These are phyloP conservation scores for Dendronephthya gigantea DNA, from an alignment of 64 coral and sea anemone genomes.

Conservation along the genomic window DNA sequence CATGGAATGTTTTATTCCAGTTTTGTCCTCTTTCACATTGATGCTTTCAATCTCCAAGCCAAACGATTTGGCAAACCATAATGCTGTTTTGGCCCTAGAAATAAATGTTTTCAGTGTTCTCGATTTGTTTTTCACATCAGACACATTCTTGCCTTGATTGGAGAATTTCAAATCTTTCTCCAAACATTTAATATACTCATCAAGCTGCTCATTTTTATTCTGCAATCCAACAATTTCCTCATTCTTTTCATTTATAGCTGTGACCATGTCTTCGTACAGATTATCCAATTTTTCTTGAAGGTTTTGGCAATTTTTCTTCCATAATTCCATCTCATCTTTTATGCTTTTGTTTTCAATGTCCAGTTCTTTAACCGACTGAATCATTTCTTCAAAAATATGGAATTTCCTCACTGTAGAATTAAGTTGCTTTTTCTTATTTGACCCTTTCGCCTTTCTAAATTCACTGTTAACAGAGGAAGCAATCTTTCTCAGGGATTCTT, in stretches of 20 bases:
- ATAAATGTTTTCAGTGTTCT: conserved; percentile 19
- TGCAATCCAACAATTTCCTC: not conserved
- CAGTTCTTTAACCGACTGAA: not conserved
- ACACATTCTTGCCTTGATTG: conserved; percentile 4
- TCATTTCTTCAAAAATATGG: not conserved
- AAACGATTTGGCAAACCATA: conserved; percentile 29
- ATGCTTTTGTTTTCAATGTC: not conserved
- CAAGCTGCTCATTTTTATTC: not conserved
- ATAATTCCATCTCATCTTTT: not conserved
- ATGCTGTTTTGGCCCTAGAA: conserved; percentile 8
- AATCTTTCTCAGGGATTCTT: not conserved
- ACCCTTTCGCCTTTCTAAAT: not conserved
- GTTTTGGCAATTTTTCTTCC: not conserved
- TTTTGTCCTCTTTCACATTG: conserved; percentile 6
- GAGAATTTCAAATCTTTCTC: not conserved
- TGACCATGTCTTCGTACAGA: not conserved
- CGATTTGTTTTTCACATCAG: not conserved
- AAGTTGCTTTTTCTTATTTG: not conserved
- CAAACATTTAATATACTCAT: not conserved
- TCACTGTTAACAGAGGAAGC: not conserved
- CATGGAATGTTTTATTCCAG: not conserved
- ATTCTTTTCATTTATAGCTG: not conserved
- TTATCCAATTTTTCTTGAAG: conserved; percentile 8
- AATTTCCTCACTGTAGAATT: not conserved
- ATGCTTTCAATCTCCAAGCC: conserved; percentile 17